These are phyloP conservation scores for Erynnis tages DNA, from an alignment of 2,888 invertebrate genomes.

Conservation along the genomic window DNA sequence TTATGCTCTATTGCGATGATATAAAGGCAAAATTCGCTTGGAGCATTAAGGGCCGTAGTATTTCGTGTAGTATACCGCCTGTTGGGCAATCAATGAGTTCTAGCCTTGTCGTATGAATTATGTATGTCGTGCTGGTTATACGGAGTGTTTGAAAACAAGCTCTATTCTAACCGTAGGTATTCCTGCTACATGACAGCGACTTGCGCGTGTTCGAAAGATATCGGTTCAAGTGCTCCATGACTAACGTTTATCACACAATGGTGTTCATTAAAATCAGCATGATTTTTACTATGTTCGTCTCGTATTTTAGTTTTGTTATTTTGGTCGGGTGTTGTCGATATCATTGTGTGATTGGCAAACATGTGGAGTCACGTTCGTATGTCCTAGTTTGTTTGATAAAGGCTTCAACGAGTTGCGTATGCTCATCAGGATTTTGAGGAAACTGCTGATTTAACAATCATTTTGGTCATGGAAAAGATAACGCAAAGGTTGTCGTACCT, in stretches of 20 bases:
- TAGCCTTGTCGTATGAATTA: conserved; percentile 60
- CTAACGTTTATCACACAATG: neutral
- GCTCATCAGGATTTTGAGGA: no score
- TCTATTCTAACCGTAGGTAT: conserved; percentile 21
- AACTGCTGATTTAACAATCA: no score
- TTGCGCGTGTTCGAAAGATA: neutral
- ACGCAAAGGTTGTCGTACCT: no score
- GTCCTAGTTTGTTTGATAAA: no score
- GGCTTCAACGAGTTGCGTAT: no score
- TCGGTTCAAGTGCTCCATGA: conserved; percentile 2
- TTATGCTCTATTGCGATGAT: neutral
- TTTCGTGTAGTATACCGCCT: conserved; percentile 43
- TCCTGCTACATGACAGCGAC: conserved; percentile 18
- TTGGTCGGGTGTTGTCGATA: no score
- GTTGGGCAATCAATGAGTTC: conserved; percentile 67
- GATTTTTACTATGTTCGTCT: no score
- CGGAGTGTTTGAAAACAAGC: conserved; percentile 48
- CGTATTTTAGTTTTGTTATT: no score
- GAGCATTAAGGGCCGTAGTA: conserved; percentile 39
- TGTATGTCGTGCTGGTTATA: conserved; percentile 50
- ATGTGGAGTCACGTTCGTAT: no score
- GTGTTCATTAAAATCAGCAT: no score
- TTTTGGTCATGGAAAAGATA: no score
- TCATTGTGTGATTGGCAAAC: no score
- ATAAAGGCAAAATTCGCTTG: conserved; percentile 39